These are phyloP conservation scores for Drosophila algonquin DNA, from an alignment of 2,888 invertebrate genomes.

Conservation along the genomic window DNA sequence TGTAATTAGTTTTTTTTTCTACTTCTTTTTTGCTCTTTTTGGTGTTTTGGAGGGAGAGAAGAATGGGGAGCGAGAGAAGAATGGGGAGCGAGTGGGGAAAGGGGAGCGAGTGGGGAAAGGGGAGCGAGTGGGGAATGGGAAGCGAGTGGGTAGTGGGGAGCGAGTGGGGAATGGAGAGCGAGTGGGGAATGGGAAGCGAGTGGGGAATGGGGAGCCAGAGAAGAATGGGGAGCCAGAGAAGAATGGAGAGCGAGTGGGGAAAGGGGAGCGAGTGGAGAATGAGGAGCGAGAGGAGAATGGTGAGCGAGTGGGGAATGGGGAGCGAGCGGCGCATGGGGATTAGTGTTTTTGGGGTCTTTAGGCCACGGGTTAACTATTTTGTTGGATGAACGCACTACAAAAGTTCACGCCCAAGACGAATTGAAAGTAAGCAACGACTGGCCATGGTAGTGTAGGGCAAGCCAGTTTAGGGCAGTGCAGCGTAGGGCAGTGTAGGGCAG, in stretches of 20 bases:
- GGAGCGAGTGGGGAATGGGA: too few relatives aligned
- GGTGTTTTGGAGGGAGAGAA: too few relatives aligned
- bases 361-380: not conserved
- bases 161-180: not conserved
- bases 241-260: too few relatives aligned
- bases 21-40: not conserved
- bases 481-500: too few relatives aligned
- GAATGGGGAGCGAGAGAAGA: too few relatives aligned
- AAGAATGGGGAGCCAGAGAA: too few relatives aligned
- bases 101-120: not conserved
- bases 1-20: slow-evolving; percentile 30
- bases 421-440: not conserved
- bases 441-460: too few relatives aligned
- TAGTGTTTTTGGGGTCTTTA: not conserved
- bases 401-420: not conserved
- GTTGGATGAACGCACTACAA: not conserved
- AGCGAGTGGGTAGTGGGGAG: not conserved
- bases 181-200: not conserved
- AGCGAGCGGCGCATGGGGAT: not conserved
- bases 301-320: too few relatives aligned
- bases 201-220: not conserved
- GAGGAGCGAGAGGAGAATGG: too few relatives aligned
- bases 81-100: too few relatives aligned
- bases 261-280: not conserved
- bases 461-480: too few relatives aligned